These are phyloP conservation scores for Vesta saturnalis DNA, from an alignment of 2,888 invertebrate species.

Conservation along the genomic window DNA sequence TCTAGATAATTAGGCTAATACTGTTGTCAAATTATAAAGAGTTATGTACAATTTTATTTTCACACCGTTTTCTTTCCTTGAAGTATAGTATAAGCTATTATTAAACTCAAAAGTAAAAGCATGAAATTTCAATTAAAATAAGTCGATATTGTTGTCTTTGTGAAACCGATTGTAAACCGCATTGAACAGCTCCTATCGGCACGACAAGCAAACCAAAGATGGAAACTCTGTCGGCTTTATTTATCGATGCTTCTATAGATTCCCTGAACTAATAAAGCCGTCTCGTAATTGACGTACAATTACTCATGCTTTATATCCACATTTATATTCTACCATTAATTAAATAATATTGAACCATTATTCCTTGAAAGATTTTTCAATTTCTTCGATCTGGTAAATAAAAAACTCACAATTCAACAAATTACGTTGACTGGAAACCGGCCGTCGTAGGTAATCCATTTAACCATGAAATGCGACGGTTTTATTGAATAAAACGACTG, in stretches of 20 bases:
- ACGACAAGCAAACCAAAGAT: slow-evolving; percentile 37
- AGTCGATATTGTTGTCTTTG: background rate
- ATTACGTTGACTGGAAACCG: slow-evolving; percentile 39
- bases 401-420: slow-evolving; percentile 39
- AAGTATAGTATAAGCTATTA: too few relatives aligned
- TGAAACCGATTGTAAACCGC: background rate
- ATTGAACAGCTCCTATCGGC: slow-evolving; percentile 20
- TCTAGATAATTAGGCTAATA: too few relatives aligned
- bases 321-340: slow-evolving; percentile 42
- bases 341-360: slow-evolving; percentile 44
- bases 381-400: slow-evolving; percentile 23
- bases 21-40: too few relatives aligned
- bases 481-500: slow-evolving; percentile 43
- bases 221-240: slow-evolving; percentile 38
- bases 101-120: too few relatives aligned
- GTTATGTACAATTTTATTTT: too few relatives aligned
- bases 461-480: slow-evolving; percentile 43
- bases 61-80: too few relatives aligned
- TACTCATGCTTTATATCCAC: slow-evolving; percentile 40
- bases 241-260: slow-evolving; percentile 34
- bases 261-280: slow-evolving; percentile 47
- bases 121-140: too few relatives aligned
- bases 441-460: slow-evolving; percentile 41
- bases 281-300: slow-evolving; percentile 46
- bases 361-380: slow-evolving; percentile 21